These are phyloP conservation scores for Pegea sp. DNA, from an alignment of 23 tunicate genomes.

Conservation along the genomic window DNA sequence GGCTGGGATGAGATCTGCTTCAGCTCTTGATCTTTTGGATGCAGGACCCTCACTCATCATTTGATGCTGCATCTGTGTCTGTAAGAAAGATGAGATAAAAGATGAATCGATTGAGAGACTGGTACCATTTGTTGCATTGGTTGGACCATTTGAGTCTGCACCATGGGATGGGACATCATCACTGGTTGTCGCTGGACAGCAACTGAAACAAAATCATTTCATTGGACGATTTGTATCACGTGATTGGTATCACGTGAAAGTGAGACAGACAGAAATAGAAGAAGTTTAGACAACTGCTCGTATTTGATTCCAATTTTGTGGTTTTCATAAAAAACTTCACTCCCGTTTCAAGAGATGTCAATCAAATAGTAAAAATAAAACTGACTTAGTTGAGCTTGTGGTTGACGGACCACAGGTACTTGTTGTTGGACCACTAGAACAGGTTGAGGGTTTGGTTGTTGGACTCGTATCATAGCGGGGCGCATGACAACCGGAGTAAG, in stretches of 20 bases:
- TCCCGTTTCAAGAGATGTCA: neutral
- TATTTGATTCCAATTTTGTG: neutral
- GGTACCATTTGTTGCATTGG: neutral
- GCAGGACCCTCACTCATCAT: constrained; percentile 45
- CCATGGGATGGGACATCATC: constrained; percentile 36
- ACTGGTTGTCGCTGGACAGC: constrained; percentile 52
- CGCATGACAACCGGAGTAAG: too few species aligned
- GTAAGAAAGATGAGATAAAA: too few species aligned
- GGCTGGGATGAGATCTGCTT: constrained; percentile 76
- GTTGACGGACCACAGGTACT: constrained; percentile 49
- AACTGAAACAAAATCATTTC: constrained; percentile 2
- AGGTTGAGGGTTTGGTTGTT: constrained; percentile 37
- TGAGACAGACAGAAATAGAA: neutral
- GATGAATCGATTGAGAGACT: too few species aligned
- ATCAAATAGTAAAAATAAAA: neutral
- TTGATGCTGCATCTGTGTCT: constrained; percentile 1
- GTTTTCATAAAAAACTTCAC: neutral
- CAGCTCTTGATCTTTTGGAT: constrained; percentile 63
- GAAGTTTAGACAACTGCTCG: neutral
- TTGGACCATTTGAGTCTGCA: constrained; percentile 29
- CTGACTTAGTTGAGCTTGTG: constrained; percentile 52
- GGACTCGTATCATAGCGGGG: constrained; percentile 26
- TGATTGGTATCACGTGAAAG: neutral
- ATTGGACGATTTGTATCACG: neutral
- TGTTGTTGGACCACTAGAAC: constrained; percentile 90